phyloP scores from a whole-genome alignment of 2,888 invertebrate genomes.

The Oscheius sp. region DNA sequence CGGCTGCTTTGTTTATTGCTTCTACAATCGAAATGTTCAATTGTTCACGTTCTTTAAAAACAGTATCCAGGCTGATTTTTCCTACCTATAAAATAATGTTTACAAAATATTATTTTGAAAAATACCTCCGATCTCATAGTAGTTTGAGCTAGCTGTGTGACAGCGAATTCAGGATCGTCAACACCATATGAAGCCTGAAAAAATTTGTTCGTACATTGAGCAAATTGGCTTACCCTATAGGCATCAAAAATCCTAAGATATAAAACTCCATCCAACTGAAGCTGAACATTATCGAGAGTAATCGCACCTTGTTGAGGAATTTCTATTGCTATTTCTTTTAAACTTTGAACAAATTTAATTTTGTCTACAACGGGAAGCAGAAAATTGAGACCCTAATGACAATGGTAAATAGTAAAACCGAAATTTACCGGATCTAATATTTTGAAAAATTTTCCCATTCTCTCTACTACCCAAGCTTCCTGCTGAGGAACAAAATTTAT shows the following conservation, averaged over 20 bases:
- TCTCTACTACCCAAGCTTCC: conserved; percentile 97
- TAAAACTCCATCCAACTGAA: conserved; percentile 95
- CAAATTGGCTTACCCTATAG: conserved; percentile 78
- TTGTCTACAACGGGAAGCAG: conserved; percentile 90
- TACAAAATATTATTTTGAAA: neutral
- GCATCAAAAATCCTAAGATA: conserved; percentile 93
- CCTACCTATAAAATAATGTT: conserved; percentile 79
- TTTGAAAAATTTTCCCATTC: conserved; percentile 96
- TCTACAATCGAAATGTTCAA: conserved; percentile 94
- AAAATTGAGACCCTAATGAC: conserved; percentile 84
- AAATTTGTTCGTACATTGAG: neutral
- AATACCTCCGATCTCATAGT: conserved; percentile 93
- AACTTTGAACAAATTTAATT: conserved; percentile 95
- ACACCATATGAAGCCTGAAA: conserved; percentile 90
- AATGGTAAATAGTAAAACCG: neutral
- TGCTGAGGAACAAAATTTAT: conserved; percentile 99
- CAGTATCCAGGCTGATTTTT: conserved; percentile 94
- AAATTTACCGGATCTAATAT: conserved; percentile 83
- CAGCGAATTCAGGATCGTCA: conserved; percentile 98
- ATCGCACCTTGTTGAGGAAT: conserved; percentile 95
- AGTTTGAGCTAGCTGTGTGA: conserved; percentile 97
- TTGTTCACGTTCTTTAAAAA: conserved; percentile 92
- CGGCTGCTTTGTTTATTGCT: conserved; percentile 96
- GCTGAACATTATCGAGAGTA: conserved; percentile 94
- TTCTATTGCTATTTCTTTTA: conserved; percentile 99